These are phyloP conservation scores for Isaurus tuberculatus DNA, from an alignment of 92 coral and sea anemone genomes.

Conservation along the genomic window DNA sequence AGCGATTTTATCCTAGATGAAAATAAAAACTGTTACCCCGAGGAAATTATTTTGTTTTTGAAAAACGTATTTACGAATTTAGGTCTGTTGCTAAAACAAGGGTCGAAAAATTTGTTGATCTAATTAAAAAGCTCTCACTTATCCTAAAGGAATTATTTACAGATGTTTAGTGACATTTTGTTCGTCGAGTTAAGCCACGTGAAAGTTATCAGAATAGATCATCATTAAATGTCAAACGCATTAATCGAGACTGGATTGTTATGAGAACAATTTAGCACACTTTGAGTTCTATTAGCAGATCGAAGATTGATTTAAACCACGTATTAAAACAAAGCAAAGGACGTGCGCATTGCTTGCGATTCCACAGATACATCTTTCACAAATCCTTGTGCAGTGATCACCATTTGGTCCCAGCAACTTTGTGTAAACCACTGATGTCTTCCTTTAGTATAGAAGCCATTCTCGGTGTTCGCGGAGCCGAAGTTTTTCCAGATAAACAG, in stretches of 20 bases:
- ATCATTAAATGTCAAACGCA: slow-evolving; percentile 83
- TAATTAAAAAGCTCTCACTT: slow-evolving; percentile 40
- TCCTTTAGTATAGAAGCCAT: slow-evolving; percentile 84
- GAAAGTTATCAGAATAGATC: slow-evolving; percentile 58
- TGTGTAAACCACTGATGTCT: slow-evolving; percentile 54
- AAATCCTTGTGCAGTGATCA: not conserved
- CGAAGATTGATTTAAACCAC: slow-evolving; percentile 57
- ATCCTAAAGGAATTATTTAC: slow-evolving; percentile 45
- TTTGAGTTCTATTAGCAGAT: slow-evolving; percentile 65
- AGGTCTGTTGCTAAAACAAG: slow-evolving; percentile 20
- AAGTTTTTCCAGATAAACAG: not conserved
- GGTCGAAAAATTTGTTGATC: slow-evolving; percentile 45
- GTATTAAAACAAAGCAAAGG: slow-evolving; percentile 28
- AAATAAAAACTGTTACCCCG: not conserved
- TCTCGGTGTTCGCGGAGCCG: slow-evolving; percentile 59
- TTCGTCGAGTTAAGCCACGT: slow-evolving; percentile 76
- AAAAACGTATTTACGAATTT: slow-evolving; percentile 1
- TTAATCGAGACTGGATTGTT: slow-evolving; percentile 78
- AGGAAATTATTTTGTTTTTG: not conserved
- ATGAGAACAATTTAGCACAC: slow-evolving; percentile 80
- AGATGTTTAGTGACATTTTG: slow-evolving; percentile 83
- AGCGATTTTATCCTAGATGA: not conserved
- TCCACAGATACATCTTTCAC: not conserved
- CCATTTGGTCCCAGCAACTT: not conserved
- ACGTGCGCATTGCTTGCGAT: slow-evolving; percentile 16